Evolutionary conservation across 1,140 invertebrate genomes (phyloP), one percentile per base, ranked within the genome.

Genomic region (Magallana angulata): DNA sequence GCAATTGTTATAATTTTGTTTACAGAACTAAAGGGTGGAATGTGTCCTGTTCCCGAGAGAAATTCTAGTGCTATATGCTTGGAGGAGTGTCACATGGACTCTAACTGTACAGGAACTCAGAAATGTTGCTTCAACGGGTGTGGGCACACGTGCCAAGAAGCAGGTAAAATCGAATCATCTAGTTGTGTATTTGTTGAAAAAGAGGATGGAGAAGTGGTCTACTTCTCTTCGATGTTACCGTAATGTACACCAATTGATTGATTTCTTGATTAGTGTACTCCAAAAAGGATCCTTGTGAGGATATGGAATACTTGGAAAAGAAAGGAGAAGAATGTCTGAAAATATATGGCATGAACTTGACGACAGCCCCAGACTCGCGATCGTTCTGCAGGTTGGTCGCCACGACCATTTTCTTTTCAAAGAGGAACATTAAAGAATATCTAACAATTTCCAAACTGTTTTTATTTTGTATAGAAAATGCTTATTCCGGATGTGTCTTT

Each of bases 41-140:
- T 14, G 48, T 87, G 86, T 84, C 82, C 82, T 36, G 24, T 30
- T 18, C 18, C 60, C 48, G 16, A 60, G 7, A 57, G 58, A 48
- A 36, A 56, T 12, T 6, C 14, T 24, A 64, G 57, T 68, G 86
- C 82, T 59, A n/a, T 24, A 4, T 87, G 86, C 76, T 18, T 58
- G 24, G 82, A 87, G 56, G 57, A 84, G 5, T 87, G 86, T n/a
- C 48, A 64, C 0, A 12, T 82, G 30, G 86, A 87, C 14, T 8
- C 9, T 9, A 56, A 84, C 11, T 87, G 86, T 76, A 59, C 60
- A 30, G 60, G 62, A 12, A 60, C 68, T 56, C 86, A 87, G 82
- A 84, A 76, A 60, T 87, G 82, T 64, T 87, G 86, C 81, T 84
- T 57, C 9, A 87, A 84, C 71, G 86, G 86, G 24, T 87, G 86